A percentile compares a stretch with the other conserved stretches of the same genome.
Evolutionary conservation across 1,140 invertebrate genomes (phyloP).

Genomic region (Saxidomus purpurata): DNA sequence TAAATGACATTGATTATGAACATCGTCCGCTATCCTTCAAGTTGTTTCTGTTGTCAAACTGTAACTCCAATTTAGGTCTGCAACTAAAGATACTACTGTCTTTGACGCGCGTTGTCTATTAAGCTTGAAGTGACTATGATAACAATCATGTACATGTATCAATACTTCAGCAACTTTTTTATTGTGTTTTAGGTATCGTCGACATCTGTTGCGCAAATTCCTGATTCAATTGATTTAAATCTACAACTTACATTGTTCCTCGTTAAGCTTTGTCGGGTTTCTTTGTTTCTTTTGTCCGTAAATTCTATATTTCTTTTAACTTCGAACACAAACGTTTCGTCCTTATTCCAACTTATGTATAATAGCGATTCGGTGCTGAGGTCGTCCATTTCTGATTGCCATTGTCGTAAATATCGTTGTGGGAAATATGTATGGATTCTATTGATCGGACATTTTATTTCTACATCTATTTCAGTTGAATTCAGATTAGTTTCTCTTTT

Average conservation of each 20-base stretch:
- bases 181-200: neutral
- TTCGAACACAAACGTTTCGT: conserved; percentile 35
- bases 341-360: conserved; percentile 23
- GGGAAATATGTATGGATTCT: conserved; percentile 40
- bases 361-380: conserved; percentile 38
- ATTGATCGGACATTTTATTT: conserved; percentile 46
- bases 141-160: neutral
- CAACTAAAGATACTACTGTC: conserved; percentile 5
- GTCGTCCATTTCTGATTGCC: conserved; percentile 47
- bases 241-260: neutral
- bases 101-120: neutral
- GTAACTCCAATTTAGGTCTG: neutral
- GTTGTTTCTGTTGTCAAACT: conserved; percentile 20
- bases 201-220: neutral
- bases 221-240: neutral
- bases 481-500: neutral
- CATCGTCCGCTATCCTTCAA: conserved; percentile 26
- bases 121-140: neutral
- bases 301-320: neutral
- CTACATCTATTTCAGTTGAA: neutral
- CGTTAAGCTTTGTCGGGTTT: neutral
- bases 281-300: neutral
- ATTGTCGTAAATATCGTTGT: conserved; percentile 12
- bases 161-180: neutral
- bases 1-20: conserved; percentile 29